Base-by-base conservation (phyloP, 2,888 invertebrate species). In the Agriopis leucophaearia region DNA sequence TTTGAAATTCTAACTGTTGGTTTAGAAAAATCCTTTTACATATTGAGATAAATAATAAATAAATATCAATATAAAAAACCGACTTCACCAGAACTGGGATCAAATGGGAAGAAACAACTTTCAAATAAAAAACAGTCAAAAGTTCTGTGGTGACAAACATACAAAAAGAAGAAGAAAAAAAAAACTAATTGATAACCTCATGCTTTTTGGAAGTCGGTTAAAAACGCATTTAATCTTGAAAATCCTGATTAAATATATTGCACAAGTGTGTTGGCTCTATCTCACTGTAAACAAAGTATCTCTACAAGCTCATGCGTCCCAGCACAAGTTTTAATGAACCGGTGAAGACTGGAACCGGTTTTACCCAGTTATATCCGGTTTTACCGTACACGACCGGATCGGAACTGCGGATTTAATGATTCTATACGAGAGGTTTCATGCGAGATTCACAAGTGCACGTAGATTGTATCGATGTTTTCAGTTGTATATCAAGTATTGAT, bases 281-380 rank as follows among this genome's bases (percentile, higher is more conserved):
- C 15, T 42, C 38, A 40, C 18, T 7, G 45, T 47, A 42, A 18
- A 63, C 57, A 58, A 52, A 64, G 44, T 59, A 59, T 66, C 42
- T 59, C 47, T 50, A 61, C 56, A 44, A 56, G 61, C 51, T 50
- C 55, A 48, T 45, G 54, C 18, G n/a, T 35, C 18, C 54, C 15
- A 56, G 38, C 35, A 15, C 50, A 66, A 66, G 61, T 66, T 66
- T 66, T 66, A 66, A 66, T 66, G 61, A 66, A 56, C 66, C 61
- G 45, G 61, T 52, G 57, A 66, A 57, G 42, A 48, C 60, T 50
- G 60, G 8, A 65, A 47, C 55, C 55, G 48, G 65, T 54, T 54
- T 36, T 16, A 47, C 36, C 62, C 36, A 44, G 44, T 45, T 60
- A 18, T 55, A 48, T 60, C 65, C 55, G 60, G 65, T 65, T 65